Evolutionary conservation across 53 echinoderm and acorn worm species (phyloP).

Genomic region (Paelopatides confundens): DNA sequence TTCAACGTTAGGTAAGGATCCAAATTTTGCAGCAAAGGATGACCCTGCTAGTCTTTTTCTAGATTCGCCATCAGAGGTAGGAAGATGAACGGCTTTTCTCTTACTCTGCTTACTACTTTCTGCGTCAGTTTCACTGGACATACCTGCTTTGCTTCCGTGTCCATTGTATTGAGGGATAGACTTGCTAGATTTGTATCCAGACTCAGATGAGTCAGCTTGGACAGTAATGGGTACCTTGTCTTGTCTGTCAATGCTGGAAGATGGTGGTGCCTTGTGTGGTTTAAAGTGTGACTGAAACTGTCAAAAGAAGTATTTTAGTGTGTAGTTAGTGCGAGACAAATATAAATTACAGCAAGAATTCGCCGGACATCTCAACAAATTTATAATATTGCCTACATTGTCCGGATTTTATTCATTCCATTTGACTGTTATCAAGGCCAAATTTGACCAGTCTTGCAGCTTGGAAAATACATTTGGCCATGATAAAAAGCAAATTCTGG

Average conservation of each 20-base stretch:
- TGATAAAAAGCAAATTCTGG: too few species aligned
- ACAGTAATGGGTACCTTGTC: neutral
- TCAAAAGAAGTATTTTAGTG: neutral
- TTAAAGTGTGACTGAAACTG: constrained; percentile 17
- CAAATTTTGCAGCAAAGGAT: constrained; percentile 34
- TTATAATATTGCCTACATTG: too few species aligned
- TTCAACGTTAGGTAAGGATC: neutral
- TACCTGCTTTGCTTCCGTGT: neutral
- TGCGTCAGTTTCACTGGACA: neutral
- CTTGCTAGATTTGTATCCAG: neutral
- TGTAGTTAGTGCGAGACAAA: too few species aligned
- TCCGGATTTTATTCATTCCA: too few species aligned
- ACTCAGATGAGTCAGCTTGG: neutral
- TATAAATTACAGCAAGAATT: too few species aligned
- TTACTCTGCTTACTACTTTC: neutral
- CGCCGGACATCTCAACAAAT: too few species aligned
- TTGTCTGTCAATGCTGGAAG: neutral
- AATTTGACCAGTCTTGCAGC: too few species aligned
- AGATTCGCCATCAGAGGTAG: neutral
- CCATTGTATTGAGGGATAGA: neutral
- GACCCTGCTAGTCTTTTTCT: constrained; percentile 18
- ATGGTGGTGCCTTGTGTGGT: neutral
- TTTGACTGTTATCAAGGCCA: too few species aligned
- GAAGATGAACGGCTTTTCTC: neutral
- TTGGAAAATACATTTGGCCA: too few species aligned